Evolutionary conservation across 2,797 vertebrate genomes (phyloP).

Genomic region (Fistularia tabacaria): DNA sequence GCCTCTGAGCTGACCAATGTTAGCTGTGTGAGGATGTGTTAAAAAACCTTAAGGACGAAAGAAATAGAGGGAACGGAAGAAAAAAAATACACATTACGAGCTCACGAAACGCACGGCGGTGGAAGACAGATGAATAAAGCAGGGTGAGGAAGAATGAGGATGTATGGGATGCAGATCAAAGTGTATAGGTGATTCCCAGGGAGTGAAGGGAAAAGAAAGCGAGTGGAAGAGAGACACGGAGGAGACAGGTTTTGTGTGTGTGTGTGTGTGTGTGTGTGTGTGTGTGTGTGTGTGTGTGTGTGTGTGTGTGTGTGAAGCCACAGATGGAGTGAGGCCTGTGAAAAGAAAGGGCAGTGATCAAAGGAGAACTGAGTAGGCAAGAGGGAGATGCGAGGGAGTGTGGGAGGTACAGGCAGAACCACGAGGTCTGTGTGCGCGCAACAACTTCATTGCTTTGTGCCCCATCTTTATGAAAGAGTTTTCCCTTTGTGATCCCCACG

Average conservation of each 20-base stretch:
- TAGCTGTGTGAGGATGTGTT: neutral
- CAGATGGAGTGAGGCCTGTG: conserved; percentile 42
- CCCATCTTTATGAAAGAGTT: conserved; percentile 38
- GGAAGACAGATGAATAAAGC: conserved; percentile 29
- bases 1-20: neutral
- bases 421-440: conserved; percentile 30
- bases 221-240: conserved; percentile 35
- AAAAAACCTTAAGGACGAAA: conserved; percentile 12
- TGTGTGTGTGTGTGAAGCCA: conserved; percentile 7
- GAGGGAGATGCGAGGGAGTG: conserved; percentile 29
- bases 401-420: conserved; percentile 38
- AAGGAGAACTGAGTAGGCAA: conserved; percentile 57
- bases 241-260: conserved; percentile 5
- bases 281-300: conserved; percentile 10
- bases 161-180: conserved; percentile 66
- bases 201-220: conserved; percentile 43
- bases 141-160: conserved; percentile 42
- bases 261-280: neutral
- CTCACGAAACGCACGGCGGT: conserved; percentile 6
- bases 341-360: conserved; percentile 69
- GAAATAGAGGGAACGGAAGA: conserved; percentile 13
- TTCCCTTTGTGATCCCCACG: conserved; percentile 40
- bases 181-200: conserved; percentile 49
- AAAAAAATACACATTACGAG: neutral
- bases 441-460: conserved; percentile 46